These are phyloP conservation scores for Melieria omissa DNA, from an alignment of 2,888 invertebrate genomes.

Conservation along the genomic window DNA sequence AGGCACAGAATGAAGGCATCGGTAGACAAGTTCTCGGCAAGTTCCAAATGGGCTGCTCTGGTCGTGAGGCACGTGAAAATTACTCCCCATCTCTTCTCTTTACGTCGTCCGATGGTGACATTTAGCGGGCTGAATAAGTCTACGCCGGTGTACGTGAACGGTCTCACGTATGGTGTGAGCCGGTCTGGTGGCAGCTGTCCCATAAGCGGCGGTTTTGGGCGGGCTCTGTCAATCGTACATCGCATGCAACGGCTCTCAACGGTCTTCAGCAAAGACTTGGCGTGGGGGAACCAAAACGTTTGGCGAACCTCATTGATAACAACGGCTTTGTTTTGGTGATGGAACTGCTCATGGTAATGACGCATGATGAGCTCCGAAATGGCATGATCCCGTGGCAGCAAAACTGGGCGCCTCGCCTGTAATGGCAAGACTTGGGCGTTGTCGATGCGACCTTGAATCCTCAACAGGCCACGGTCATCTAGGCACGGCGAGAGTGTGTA, in stretches of 20 bases:
- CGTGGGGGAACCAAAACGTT: conserved; percentile 36
- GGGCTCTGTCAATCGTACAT: no score
- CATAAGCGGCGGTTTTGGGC: no score
- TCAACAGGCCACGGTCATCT: conserved; percentile 22
- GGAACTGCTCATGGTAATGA: conserved; percentile 26
- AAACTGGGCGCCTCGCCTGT: conserved; percentile 32
- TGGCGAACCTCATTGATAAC: conserved; percentile 31
- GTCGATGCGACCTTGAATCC: conserved; percentile 34
- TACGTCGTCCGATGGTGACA: conserved; percentile 32
- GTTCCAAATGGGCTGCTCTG: conserved; percentile 36
- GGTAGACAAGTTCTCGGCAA: conserved; percentile 31
- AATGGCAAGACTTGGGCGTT: conserved; percentile 28
- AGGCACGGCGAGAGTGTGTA: conserved; percentile 15
- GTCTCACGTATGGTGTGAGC: conserved; percentile 33
- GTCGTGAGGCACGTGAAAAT: conserved; percentile 24
- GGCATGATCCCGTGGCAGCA: conserved; percentile 31
- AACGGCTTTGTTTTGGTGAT: conserved; percentile 30
- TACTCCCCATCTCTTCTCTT: conserved; percentile 37
- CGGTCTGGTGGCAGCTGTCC: conserved; percentile 38
- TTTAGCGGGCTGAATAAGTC: conserved; percentile 31
- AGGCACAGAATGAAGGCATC: conserved; percentile 40
- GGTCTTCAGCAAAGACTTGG: conserved; percentile 18
- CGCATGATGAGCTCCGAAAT: conserved; percentile 31
- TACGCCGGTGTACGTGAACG: conserved; percentile 40
- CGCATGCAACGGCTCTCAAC: conserved; percentile 10